A percentile compares a stretch with the other conserved stretches of the same genome.
Conservation (phyloP, 2,797 vertebrate species). For the Falco concolor region DNA sequence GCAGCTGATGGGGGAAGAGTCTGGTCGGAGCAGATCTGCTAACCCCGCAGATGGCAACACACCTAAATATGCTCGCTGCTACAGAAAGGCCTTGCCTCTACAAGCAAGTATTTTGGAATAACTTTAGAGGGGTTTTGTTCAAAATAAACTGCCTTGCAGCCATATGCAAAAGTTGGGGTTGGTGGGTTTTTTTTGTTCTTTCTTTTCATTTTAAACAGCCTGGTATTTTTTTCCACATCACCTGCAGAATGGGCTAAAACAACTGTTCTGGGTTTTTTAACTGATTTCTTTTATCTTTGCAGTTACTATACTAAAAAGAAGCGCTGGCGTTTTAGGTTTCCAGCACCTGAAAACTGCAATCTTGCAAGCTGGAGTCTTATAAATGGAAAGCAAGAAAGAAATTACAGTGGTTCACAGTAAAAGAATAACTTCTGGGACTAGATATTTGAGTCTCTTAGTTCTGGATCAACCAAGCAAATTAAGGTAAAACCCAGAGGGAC, state of each 20-base stretch:
- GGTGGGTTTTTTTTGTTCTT: background rate
- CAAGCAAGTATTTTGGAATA: constrained; percentile 42
- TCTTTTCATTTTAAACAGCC: background rate
- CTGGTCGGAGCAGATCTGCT: background rate
- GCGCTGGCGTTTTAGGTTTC: background rate
- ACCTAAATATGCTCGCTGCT: background rate
- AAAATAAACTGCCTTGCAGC: constrained; percentile 46
- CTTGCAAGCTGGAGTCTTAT: background rate
- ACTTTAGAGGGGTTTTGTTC: constrained; percentile 19
- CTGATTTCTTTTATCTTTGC: constrained; percentile 23
- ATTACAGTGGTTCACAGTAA: background rate
- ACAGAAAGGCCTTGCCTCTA: background rate
- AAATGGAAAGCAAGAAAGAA: background rate
- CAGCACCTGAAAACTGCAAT: background rate
- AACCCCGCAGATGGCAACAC: background rate
- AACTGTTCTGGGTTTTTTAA: background rate
- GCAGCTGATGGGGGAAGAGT: background rate
- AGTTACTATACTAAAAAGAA: background rate
- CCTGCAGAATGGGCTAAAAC: constrained; percentile 6
- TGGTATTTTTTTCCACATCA: constrained; percentile 17
- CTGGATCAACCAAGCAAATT: constrained; percentile 28
- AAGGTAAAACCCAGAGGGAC: constrained; percentile 32
- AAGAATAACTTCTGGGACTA: constrained; percentile 24
- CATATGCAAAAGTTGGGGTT: background rate
- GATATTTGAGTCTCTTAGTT: background rate